Evolutionary conservation across 2,113 vertebrate genomes (phyloP).

Genomic region (Antigone vipio): DNA sequence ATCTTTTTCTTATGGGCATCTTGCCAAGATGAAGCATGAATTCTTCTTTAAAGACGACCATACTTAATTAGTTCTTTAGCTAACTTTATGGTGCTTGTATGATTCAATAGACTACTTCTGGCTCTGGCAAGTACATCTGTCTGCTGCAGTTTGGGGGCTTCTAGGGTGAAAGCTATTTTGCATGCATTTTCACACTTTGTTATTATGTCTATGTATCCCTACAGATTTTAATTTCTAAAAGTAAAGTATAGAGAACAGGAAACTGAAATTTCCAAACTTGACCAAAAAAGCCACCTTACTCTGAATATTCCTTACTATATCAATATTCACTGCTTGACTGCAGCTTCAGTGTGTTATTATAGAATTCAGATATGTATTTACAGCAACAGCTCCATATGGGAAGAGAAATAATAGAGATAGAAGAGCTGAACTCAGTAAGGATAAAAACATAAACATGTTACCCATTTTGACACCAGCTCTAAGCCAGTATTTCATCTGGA

Average conservation of each 20-base stretch:
- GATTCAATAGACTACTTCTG: constrained; percentile 28
- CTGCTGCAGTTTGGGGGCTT: neutral
- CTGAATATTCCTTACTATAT: neutral
- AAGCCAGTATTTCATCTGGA: neutral
- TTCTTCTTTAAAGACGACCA: constrained; percentile 46
- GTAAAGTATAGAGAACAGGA: neutral
- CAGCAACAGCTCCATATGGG: neutral
- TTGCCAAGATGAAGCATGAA: constrained; percentile 62
- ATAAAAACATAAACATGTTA: neutral
- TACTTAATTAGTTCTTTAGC: constrained; percentile 68
- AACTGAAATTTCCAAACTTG: neutral
- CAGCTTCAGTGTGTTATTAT: neutral
- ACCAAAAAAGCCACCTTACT: neutral
- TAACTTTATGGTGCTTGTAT: constrained; percentile 57
- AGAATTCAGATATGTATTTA: neutral
- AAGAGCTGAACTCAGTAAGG: neutral
- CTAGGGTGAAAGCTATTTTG: neutral
- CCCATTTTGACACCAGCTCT: neutral
- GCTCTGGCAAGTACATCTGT: neutral
- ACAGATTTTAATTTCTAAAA: neutral
- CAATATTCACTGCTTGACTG: neutral
- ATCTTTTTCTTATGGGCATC: constrained; percentile 58
- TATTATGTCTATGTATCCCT: neutral
- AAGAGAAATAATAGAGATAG: neutral
- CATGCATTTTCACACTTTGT: neutral